Conservation (phyloP, 1,140 invertebrate species). For the Littorina saxatilis region DNA sequence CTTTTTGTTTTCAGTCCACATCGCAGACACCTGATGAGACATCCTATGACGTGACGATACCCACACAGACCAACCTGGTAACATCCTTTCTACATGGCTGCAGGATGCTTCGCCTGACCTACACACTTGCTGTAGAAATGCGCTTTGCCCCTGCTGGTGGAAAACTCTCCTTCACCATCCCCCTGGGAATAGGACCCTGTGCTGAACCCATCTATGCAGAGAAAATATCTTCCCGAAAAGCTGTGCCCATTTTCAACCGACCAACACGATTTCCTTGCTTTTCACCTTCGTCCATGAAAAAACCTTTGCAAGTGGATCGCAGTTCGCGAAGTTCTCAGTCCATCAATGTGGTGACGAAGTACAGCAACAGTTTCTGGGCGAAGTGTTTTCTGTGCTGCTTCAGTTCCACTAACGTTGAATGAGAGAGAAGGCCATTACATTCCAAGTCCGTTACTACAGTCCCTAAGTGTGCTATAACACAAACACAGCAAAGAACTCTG, state of each 20-base stretch:
- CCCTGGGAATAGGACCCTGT: slow-evolving; percentile 62
- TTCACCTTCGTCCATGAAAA: slow-evolving; percentile 41
- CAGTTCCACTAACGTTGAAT: neutral
- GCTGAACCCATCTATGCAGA: slow-evolving; percentile 55
- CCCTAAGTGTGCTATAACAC: too few relatives aligned
- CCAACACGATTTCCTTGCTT: slow-evolving; percentile 65
- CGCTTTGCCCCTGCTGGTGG: slow-evolving; percentile 61
- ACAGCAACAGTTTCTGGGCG: slow-evolving; percentile 39
- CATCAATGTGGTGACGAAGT: slow-evolving; percentile 44
- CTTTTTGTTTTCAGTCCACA: slow-evolving; percentile 14
- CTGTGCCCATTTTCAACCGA: slow-evolving; percentile 64
- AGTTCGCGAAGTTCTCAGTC: slow-evolving; percentile 35
- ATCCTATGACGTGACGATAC: slow-evolving; percentile 57
- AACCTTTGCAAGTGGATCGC: neutral
- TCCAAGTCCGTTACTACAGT: too few relatives aligned
- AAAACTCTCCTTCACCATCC: slow-evolving; percentile 60
- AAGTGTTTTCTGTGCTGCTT: slow-evolving; percentile 45
- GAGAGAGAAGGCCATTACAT: too few relatives aligned
- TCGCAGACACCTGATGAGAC: slow-evolving; percentile 22
- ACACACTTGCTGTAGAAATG: slow-evolving; percentile 56
- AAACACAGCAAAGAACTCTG: too few relatives aligned
- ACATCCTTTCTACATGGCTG: slow-evolving; percentile 59
- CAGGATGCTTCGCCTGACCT: slow-evolving; percentile 54
- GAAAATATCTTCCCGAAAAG: slow-evolving; percentile 47
- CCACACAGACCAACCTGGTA: slow-evolving; percentile 56